Conservation (phyloP, 2,113 vertebrate species). For the Noctilio leporinus region DNA sequence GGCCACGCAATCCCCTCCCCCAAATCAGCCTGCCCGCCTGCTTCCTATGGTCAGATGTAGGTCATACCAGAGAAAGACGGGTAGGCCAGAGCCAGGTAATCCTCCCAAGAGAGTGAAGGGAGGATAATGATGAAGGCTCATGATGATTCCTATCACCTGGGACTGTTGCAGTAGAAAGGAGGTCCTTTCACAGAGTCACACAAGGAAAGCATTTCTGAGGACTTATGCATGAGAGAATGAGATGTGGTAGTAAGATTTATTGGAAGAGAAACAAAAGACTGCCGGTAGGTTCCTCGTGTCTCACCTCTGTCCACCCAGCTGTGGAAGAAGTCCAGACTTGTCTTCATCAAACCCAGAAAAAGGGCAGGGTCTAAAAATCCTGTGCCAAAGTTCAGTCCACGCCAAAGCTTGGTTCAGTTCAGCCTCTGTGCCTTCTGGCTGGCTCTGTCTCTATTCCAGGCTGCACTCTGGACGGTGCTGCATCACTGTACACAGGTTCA, state of each 20-base stretch:
- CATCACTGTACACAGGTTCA: neutral
- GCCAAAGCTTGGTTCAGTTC: neutral
- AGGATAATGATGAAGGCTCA: accelerated
- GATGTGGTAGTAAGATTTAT: too few species aligned
- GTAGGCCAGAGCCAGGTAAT: neutral
- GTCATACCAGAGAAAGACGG: neutral
- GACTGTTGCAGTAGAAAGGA: neutral
- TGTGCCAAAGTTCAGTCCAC: too few species aligned
- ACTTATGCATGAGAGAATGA: too few species aligned
- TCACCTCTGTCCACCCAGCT: too few species aligned
- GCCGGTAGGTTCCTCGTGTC: too few species aligned
- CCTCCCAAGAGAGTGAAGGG: neutral
- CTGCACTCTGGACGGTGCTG: too few species aligned
- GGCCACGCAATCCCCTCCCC: too few species aligned
- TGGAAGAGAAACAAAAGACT: too few species aligned
- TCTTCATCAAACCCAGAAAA: too few species aligned
- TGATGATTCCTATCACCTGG: too few species aligned
- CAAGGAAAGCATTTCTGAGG: neutral
- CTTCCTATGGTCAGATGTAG: neutral
- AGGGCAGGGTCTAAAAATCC: too few species aligned
- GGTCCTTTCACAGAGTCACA: neutral
- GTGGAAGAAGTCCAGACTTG: too few species aligned
- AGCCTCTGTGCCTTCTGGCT: neutral
- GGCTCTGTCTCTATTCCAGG: neutral
- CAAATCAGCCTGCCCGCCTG: neutral